Percentiles rank a stretch among this genome's conserved stretches.
Conservation (phyloP, 2,888 invertebrate genomes). For the Tiliacea citrago region DNA sequence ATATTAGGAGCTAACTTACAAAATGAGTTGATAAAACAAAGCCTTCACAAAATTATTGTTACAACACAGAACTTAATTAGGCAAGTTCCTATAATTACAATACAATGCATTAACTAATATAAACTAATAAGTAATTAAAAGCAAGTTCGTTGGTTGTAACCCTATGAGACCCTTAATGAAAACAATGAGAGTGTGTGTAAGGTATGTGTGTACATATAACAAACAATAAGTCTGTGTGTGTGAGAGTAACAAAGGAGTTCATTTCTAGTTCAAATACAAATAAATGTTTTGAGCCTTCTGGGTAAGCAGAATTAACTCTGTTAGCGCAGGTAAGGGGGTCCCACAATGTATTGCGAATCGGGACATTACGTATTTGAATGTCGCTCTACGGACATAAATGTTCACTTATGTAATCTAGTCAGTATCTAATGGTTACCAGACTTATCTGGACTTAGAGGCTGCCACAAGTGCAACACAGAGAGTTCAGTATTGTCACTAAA, state of each 20-base stretch:
- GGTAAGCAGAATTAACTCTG: constrained; percentile 53
- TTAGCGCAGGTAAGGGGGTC: constrained; percentile 51
- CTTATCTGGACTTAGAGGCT: background rate
- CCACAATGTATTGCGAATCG: constrained; percentile 21
- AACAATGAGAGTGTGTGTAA: constrained; percentile 23
- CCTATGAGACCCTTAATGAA: constrained; percentile 45
- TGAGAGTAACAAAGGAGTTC: constrained; percentile 52
- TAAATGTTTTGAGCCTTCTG: constrained; percentile 58
- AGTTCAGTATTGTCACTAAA: background rate
- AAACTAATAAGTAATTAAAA: constrained; percentile 56
- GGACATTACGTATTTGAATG: constrained; percentile 26
- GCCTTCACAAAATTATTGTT: background rate
- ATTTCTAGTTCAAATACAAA: constrained; percentile 65
- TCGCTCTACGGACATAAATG: background rate
- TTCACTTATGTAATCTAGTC: constrained; percentile 28
- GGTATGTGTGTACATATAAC: constrained; percentile 11
- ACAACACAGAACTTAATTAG: constrained; percentile 19
- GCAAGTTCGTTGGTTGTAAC: constrained; percentile 23
- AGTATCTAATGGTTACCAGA: constrained; percentile 10
- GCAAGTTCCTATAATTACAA: constrained; percentile 46
- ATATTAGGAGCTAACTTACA: background rate
- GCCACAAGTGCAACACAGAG: too few relatives aligned
- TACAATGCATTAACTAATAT: constrained; percentile 50
- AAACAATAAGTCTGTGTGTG: constrained; percentile 22
- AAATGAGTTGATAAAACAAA: constrained; percentile 11